A percentile compares a stretch with the other conserved stretches of the same genome.
phyloP scores from a whole-genome alignment of 2,797 vertebrate genomes.

The Typhlichthys subterraneus region DNA sequence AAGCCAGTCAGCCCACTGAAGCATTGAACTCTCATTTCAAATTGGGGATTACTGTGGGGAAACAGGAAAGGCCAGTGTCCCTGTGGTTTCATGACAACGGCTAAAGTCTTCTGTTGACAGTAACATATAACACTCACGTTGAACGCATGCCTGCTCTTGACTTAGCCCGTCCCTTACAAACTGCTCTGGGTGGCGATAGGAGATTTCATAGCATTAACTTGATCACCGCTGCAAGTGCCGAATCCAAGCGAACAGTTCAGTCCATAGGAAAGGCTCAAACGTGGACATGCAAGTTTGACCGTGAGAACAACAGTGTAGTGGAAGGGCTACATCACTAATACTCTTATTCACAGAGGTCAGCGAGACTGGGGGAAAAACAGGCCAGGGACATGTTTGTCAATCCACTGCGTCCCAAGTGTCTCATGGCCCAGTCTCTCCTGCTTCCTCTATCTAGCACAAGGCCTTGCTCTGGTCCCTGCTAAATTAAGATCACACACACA shows the following conservation, averaged over 20 bases:
- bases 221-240: conserved; percentile 25
- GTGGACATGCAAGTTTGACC: not conserved
- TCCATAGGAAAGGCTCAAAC: not conserved
- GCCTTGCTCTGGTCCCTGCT: conserved; percentile 38
- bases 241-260: not conserved
- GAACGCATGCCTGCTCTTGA: not conserved
- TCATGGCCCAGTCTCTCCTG: conserved; percentile 35
- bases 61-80: not conserved
- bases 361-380: conserved; percentile 7
- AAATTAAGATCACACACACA: conserved; percentile 45
- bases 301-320: not conserved
- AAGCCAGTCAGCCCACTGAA: not conserved
- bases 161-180: conserved; percentile 4
- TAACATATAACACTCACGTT: conserved; percentile 12
- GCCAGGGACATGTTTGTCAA: conserved; percentile 6
- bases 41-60: conserved; percentile 21
- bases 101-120: conserved; percentile 8
- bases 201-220: conserved; percentile 16
- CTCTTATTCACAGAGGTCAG: conserved; percentile 25
- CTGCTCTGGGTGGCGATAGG: conserved; percentile 8
- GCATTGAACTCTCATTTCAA: conserved; percentile 34
- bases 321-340: conserved; percentile 1
- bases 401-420: conserved; percentile 15
- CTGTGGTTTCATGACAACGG: conserved; percentile 29
- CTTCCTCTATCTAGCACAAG: conserved; percentile 17